Conservation (phyloP, 2,797 vertebrate genomes). For the Molothrus ater region DNA sequence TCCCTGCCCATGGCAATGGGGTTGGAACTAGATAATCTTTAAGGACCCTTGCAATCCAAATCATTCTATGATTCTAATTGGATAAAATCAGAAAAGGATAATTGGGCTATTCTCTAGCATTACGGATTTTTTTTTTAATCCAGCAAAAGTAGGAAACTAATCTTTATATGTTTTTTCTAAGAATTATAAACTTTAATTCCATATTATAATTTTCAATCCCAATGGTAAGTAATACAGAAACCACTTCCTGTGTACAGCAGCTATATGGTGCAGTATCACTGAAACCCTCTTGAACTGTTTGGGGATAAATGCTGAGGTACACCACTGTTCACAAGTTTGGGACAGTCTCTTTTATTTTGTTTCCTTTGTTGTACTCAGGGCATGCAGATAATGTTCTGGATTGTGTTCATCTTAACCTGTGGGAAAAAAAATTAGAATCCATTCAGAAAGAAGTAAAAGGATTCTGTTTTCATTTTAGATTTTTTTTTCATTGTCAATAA, state of each 20-base stretch:
- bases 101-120: neutral
- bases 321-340: neutral
- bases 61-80: neutral
- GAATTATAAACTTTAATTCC: neutral
- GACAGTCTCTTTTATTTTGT: neutral
- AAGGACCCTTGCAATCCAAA: neutral
- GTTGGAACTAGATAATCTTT: neutral
- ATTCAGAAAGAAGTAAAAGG: neutral
- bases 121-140: neutral
- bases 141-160: neutral
- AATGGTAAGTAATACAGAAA: neutral
- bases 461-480: neutral
- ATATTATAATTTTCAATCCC: neutral
- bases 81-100: neutral
- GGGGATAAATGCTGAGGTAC: neutral
- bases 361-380: neutral
- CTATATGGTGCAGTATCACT: neutral
- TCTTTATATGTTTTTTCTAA: neutral
- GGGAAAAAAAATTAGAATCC: neutral
- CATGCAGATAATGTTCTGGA: neutral
- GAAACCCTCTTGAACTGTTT: neutral
- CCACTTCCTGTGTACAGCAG: neutral
- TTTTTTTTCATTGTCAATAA: neutral
- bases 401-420: neutral
- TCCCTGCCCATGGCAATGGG: too few relatives aligned